These are phyloP conservation scores for Eutolmus rufibarbis DNA, from an alignment of 2,888 invertebrate species.

Conservation along the genomic window DNA sequence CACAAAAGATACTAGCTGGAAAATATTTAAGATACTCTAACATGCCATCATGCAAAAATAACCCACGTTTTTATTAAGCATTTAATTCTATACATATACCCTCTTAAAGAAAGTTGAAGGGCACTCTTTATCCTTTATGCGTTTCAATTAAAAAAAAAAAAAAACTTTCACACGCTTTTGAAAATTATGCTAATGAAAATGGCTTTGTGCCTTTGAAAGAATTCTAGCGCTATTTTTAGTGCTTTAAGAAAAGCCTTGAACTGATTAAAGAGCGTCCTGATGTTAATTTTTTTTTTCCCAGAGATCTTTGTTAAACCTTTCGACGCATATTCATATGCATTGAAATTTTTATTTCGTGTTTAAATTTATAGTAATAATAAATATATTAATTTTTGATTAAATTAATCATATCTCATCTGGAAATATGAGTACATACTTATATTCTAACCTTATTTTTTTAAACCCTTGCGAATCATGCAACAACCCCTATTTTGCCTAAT, in stretches of 20 bases:
- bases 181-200: background rate
- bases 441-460: no score
- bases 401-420: no score
- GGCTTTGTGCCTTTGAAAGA: background rate
- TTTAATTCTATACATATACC: background rate
- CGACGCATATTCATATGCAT: background rate
- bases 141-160: background rate
- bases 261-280: background rate
- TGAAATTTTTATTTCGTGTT: no score
- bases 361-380: no score
- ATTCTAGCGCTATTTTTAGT: background rate
- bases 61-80: background rate
- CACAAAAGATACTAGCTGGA: background rate
- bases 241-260: background rate
- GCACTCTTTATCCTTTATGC: background rate
- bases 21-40: background rate
- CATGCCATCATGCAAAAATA: background rate
- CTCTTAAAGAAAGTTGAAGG: background rate
- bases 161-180: background rate
- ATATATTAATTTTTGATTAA: no score
- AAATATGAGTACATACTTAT: no score
- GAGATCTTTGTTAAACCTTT: background rate
- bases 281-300: background rate
- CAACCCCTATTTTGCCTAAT: no score
- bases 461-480: no score